Evolutionary conservation across 30 jellyfish, hydroid and myxozoan genomes (phyloP), one percentile per base, ranked within the genome.

Genomic region (Mastigias papua): DNA sequence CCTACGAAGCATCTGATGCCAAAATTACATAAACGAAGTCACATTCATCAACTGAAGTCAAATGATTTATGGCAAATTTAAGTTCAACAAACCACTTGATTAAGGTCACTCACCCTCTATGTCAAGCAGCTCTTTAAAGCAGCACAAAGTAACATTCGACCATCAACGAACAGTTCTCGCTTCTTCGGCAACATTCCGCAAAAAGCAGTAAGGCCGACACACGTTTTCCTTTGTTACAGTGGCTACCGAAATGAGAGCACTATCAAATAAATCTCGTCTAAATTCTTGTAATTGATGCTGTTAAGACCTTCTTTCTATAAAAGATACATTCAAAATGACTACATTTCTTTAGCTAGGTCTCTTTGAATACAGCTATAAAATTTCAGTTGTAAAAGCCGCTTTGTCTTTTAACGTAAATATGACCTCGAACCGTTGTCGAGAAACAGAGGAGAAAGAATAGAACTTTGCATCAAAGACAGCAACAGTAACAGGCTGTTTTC

Each of bases 341-440:
- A 31, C 32, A 37, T 30, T 78, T 54, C 89, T 57, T 54, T 78
- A 34, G 69, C 64, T 27, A 57, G 76, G 30, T 64, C 77, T 78
- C 89, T 78, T 69, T 78, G 80, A 57, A 34, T 62, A 35, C 78
- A 54, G 32, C 64, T 61, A 78, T 78, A 78, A 61, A 57, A 78
- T 57, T 78, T 78, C 89, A 58, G 78, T 15, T 30, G 64, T n/a
- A 20, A 32, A 78, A 54, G 89, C 89, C 89, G 78, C 89, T 54
- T 78, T 78, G 89, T 78, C 65, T 63, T 19, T 30, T 26, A 78
- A 61, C 89, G 71, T 78, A 78, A 78, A 78, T 78, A 61, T 57
- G 78, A 78, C 89, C 89, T 78, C 89, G 89, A 34, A 78, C 61
- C 78, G 79, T 28, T 48, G 89, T 34, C 64, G 78, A 78, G 35